Percentiles rank a stretch among this genome's conserved stretches.
Evolutionary conservation across 2,113 vertebrate species (phyloP).

Genomic region (Parus major): DNA sequence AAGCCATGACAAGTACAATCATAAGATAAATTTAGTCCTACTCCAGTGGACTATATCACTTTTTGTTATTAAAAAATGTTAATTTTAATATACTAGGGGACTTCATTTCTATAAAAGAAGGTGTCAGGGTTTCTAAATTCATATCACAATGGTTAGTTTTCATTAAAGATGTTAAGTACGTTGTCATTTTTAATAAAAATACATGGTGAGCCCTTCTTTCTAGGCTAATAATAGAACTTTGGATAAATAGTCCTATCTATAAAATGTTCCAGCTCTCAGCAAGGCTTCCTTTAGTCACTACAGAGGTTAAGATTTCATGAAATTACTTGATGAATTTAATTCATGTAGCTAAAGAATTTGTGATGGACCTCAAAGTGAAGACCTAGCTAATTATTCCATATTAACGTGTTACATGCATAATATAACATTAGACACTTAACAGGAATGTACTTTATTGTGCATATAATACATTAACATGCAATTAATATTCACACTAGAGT

Average conservation of each 20-base stretch:
- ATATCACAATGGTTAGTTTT: conserved; percentile 19
- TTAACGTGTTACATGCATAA: background rate
- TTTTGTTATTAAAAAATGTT: conserved; percentile 77
- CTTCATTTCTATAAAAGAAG: conserved; percentile 71
- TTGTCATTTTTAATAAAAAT: conserved; percentile 21
- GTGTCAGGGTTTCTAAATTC: conserved; percentile 15
- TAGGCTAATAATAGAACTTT: conserved; percentile 54
- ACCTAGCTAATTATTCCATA: background rate
- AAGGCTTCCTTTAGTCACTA: background rate
- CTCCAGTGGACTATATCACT: conserved; percentile 66
- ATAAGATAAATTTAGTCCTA: conserved; percentile 68
- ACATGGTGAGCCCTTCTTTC: background rate
- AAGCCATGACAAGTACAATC: conserved; percentile 71
- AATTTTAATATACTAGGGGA: conserved; percentile 72
- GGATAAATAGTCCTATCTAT: conserved; percentile 34
- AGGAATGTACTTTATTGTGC: background rate
- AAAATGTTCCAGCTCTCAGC: conserved; percentile 46
- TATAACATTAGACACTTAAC: background rate
- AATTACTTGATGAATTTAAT: conserved; percentile 29
- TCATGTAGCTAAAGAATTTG: conserved; percentile 2
- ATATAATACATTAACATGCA: background rate
- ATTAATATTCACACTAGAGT: background rate
- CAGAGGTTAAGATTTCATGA: background rate
- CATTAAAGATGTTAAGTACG: conserved; percentile 51
- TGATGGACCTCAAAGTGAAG: background rate